Conservation (phyloP, 2,113 vertebrate genomes). For the Galemys pyrenaicus region DNA sequence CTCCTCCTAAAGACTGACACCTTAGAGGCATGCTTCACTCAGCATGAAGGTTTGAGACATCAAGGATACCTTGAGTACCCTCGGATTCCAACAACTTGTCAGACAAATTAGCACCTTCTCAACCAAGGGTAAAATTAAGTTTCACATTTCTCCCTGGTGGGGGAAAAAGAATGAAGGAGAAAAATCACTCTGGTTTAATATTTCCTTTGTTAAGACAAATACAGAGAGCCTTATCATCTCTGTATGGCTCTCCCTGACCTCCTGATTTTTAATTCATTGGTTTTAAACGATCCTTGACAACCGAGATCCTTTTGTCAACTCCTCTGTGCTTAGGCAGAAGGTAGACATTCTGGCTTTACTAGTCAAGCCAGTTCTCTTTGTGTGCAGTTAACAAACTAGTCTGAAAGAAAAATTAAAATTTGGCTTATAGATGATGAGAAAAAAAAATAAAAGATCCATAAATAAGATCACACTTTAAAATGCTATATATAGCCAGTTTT, state of each 20-base stretch:
- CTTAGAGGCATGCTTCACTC: conserved; percentile 90
- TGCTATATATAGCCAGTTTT: not conserved
- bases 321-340: not conserved
- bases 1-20: conserved; percentile 89
- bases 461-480: not conserved
- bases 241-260: conserved; percentile 58
- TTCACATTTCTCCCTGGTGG: conserved; percentile 87
- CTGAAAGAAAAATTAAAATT: conserved; percentile 16
- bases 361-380: not conserved
- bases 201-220: conserved; percentile 77
- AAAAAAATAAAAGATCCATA: not conserved
- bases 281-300: conserved; percentile 81
- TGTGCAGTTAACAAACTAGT: not conserved
- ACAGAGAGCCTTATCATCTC: conserved; percentile 75
- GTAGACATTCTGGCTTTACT: conserved; percentile 35
- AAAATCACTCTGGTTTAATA: conserved; percentile 82
- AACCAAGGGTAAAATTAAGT: conserved; percentile 89
- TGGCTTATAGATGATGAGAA: not conserved
- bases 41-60: conserved; percentile 93
- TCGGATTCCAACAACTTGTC: conserved; percentile 91
- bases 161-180: conserved; percentile 58
- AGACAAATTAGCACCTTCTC: conserved; percentile 94
- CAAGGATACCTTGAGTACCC: conserved; percentile 94
- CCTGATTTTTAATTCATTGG: conserved; percentile 80
- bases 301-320: conserved; percentile 57